Evolutionary conservation across 2,113 vertebrate genomes (phyloP).

Genomic region (Elaphurus davidianus): DNA sequence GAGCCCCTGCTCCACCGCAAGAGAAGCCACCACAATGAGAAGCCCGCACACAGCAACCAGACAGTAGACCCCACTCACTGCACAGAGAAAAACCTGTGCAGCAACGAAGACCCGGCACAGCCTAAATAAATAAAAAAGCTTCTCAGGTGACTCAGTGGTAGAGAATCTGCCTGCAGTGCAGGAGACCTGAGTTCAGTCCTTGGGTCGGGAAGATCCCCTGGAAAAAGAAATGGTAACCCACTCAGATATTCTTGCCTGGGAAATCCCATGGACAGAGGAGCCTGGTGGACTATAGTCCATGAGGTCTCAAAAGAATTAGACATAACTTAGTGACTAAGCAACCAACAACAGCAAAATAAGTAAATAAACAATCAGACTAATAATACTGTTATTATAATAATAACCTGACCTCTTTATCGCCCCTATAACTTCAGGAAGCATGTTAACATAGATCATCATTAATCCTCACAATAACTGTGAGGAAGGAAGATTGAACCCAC

Average conservation of each 20-base stretch:
- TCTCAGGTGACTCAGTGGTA: neutral
- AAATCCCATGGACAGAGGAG: neutral
- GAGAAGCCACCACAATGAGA: neutral
- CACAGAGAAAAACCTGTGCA: neutral
- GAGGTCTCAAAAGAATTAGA: neutral
- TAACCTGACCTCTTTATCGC: neutral
- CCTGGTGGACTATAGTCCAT: neutral
- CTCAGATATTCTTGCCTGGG: neutral
- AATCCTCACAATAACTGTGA: neutral
- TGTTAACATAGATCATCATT: neutral
- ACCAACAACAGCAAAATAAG: neutral
- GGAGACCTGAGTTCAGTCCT: neutral
- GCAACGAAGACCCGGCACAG: neutral
- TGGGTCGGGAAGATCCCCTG: neutral
- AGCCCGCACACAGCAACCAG: neutral
- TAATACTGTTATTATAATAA: neutral
- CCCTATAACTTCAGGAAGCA: neutral
- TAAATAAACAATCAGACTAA: neutral
- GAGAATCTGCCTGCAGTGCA: neutral
- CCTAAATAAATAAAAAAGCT: neutral
- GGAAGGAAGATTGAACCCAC: neutral
- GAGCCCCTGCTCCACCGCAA: neutral
- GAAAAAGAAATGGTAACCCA: neutral
- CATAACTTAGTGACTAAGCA: neutral
- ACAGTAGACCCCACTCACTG: neutral